Conservation (phyloP, 2,888 invertebrate species). For the Crioceris asparagi region DNA sequence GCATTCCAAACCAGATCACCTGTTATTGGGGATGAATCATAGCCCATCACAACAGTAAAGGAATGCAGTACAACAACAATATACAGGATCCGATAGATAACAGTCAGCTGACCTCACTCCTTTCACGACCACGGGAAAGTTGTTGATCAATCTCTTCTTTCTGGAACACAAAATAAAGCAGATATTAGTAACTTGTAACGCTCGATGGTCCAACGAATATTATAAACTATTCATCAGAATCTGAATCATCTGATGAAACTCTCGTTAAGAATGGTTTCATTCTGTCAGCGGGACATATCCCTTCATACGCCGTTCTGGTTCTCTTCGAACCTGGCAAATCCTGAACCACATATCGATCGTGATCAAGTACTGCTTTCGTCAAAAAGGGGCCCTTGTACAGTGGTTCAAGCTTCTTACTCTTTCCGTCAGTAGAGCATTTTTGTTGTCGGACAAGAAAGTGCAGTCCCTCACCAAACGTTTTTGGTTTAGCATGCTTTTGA, state of each 20-base stretch:
- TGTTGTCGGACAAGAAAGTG: constrained; percentile 13
- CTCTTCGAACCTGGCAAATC: constrained; percentile 15
- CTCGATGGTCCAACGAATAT: no score
- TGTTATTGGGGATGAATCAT: no score
- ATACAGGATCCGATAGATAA: no score
- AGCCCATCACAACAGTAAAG: no score
- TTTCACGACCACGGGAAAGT: no score
- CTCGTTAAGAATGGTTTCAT: constrained; percentile 11
- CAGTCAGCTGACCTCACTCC: no score
- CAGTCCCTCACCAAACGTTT: constrained; percentile 17
- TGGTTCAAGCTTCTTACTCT: constrained; percentile 19
- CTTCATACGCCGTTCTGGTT: constrained; percentile 13
- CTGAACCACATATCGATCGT: constrained; percentile 16
- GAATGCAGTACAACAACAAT: no score
- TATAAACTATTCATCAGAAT: constrained; percentile 1
- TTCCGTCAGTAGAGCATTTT: constrained; percentile 15
- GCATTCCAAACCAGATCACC: no score
- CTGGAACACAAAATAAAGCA: no score
- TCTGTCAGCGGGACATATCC: constrained; percentile 17
- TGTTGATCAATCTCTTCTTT: no score
- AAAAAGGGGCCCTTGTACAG: constrained; percentile 16
- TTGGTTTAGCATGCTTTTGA: constrained; percentile 12
- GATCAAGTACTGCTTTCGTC: constrained; percentile 15
- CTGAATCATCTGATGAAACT: constrained; percentile 5
- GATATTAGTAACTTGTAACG: no score